Percentiles rank a stretch among this genome's conserved stretches.
These are phyloP conservation scores for Phalacrocorax carbo DNA, from an alignment of 2,113 vertebrate genomes.

Conservation along the genomic window DNA sequence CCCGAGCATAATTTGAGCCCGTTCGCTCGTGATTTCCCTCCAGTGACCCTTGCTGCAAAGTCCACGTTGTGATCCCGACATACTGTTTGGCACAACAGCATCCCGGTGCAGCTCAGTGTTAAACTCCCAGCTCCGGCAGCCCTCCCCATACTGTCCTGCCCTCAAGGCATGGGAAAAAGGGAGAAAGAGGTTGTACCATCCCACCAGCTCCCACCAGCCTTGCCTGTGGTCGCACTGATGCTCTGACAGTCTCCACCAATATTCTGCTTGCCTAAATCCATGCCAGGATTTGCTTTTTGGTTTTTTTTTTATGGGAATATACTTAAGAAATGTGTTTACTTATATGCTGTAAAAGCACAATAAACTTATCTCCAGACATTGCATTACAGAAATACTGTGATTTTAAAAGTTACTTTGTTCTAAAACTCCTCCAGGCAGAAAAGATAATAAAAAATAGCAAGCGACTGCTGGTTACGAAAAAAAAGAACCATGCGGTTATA, in stretches of 20 bases:
- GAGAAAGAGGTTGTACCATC: background rate
- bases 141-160: background rate
- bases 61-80: rapidly evolving
- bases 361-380: background rate
- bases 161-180: rapidly evolving
- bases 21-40: background rate
- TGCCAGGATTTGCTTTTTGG: background rate
- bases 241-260: background rate
- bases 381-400: background rate
- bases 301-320: background rate
- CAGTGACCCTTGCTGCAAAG: background rate
- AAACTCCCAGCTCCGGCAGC: rapidly evolving
- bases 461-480: background rate
- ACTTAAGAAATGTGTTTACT: background rate
- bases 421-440: conserved; percentile 15
- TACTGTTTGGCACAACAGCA: rapidly evolving
- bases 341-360: background rate
- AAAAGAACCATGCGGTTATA: background rate
- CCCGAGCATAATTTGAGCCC: background rate
- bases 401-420: conserved; percentile 33
- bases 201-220: rapidly evolving
- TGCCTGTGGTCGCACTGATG: background rate
- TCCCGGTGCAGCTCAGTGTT: background rate
- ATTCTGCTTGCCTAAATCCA: background rate
- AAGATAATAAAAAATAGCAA: background rate